Conservation (phyloP, 1,140 invertebrate genomes). For the Macrobrachium rosenbergii region DNA sequence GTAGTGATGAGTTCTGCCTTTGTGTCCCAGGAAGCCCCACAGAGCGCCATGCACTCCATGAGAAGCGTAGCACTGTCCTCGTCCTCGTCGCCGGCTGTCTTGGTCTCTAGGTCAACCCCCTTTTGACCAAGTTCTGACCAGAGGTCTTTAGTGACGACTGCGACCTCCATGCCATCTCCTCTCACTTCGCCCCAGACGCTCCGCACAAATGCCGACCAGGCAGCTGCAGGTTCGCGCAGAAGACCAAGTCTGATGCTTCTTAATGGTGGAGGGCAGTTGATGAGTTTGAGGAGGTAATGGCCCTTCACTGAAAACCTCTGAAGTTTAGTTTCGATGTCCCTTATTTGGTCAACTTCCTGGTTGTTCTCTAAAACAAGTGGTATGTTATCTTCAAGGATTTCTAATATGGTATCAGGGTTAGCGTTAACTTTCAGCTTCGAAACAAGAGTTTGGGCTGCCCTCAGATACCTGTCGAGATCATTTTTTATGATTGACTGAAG, state of each 20-base stretch:
- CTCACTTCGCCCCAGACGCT: constrained; percentile 39
- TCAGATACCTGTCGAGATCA: constrained; percentile 28
- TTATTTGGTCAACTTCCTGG: constrained; percentile 24
- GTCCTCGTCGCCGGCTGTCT: constrained; percentile 33
- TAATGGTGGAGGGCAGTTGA: constrained; percentile 1
- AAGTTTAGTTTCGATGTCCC: constrained; percentile 14
- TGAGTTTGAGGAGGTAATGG: constrained; percentile 32
- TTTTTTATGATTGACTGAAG: constrained; percentile 39
- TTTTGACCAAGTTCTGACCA: constrained; percentile 22
- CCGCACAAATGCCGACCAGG: constrained; percentile 42
- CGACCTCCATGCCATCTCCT: constrained; percentile 27
- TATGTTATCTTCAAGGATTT: constrained; percentile 1
- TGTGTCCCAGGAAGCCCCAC: constrained; percentile 41
- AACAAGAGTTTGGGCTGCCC: neutral
- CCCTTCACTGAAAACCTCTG: constrained; percentile 11
- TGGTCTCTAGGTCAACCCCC: constrained; percentile 33
- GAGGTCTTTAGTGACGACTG: constrained; percentile 31
- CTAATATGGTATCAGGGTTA: constrained; percentile 20
- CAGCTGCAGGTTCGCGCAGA: constrained; percentile 40
- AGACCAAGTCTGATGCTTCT: constrained; percentile 40
- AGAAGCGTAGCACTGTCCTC: constrained; percentile 44
- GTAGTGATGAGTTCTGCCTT: constrained; percentile 38
- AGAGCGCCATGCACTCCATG: constrained; percentile 41
- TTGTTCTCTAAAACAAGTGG: neutral
- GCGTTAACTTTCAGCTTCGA: constrained; percentile 28